Conservation (phyloP, 2,113 vertebrate species). For the Macrotus californicus region DNA sequence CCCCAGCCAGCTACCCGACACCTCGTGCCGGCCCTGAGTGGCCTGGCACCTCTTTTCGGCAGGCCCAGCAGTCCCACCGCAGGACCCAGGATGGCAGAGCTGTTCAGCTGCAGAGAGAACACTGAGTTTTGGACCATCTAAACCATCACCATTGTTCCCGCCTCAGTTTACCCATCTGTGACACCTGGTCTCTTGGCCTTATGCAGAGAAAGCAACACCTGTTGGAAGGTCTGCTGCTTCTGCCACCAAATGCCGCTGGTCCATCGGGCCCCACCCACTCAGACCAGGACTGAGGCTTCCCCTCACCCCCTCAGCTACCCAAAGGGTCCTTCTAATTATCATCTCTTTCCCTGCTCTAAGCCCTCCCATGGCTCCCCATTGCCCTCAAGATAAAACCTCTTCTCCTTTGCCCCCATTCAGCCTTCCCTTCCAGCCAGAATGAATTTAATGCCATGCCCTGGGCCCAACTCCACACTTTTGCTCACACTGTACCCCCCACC, state of each 20-base stretch:
- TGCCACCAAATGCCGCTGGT: fast-evolving
- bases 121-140: not conserved
- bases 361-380: not conserved
- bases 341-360: not conserved
- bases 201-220: not conserved
- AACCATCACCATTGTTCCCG: fast-evolving
- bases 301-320: not conserved
- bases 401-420: not conserved
- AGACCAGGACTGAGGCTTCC: not conserved
- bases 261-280: not conserved
- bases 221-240: not conserved
- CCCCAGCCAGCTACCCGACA: slow-evolving; percentile 79
- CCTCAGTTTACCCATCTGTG: not conserved
- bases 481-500: not conserved
- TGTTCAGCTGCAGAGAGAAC: slow-evolving; percentile 64
- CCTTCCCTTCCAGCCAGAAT: not conserved
- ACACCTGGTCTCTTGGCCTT: not conserved
- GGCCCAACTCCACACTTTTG: not conserved
- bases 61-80: slow-evolving; percentile 65
- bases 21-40: fast-evolving
- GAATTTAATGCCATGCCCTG: not conserved
- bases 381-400: not conserved
- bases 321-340: not conserved
- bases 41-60: fast-evolving
- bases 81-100: slow-evolving; percentile 58